Evolutionary conservation across 1,140 invertebrate genomes (phyloP), one percentile per base, ranked within the genome.

Genomic region (Drosophila fuyamai): DNA sequence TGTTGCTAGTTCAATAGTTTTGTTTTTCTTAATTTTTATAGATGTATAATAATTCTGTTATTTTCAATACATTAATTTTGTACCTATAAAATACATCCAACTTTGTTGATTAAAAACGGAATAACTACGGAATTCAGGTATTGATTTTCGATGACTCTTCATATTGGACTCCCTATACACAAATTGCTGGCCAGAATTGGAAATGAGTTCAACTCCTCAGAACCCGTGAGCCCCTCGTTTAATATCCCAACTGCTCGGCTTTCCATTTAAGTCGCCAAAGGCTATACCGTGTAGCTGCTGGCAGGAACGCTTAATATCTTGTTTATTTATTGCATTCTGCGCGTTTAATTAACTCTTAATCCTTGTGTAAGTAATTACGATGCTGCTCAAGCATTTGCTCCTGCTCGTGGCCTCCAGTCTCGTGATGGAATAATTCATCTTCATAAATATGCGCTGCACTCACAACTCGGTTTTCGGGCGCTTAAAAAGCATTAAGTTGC

Each of bases 331-430:
- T 86, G 79, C 81, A 79, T 86, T 82, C 75, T 90, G 79, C 76
- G 79, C 84, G 77, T 89, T 89, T 89, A 89, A 89, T 89, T 89
- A 89, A 89, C 84, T 81, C 84, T 89, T 89, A 89, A 89, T 89
- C 84, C 84, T 77, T 89, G 80, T 89, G 84, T 89, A 89, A 89
- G 84, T 89, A 89, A 89, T 89, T 89, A 89, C 81, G 56, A 76
- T 80, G 76, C 47, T 61, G 59, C 58, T 57, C 47, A 38, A 41
- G 44, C 23, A 29, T 10, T 44, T 43, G 16, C 59, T 58, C 5
- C 66, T 57, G 50, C 43, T 58, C 32, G 29, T 62, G 62, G 46
- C 47, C 74, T 53, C 56, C 59, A 38, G 68, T 67, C 74, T 77
- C 75, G 68, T 82, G 72, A 74, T 78, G 85, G 77, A 88, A 88